phyloP scores from a whole-genome alignment of 2,113 vertebrate genomes.

The Puma concolor region DNA sequence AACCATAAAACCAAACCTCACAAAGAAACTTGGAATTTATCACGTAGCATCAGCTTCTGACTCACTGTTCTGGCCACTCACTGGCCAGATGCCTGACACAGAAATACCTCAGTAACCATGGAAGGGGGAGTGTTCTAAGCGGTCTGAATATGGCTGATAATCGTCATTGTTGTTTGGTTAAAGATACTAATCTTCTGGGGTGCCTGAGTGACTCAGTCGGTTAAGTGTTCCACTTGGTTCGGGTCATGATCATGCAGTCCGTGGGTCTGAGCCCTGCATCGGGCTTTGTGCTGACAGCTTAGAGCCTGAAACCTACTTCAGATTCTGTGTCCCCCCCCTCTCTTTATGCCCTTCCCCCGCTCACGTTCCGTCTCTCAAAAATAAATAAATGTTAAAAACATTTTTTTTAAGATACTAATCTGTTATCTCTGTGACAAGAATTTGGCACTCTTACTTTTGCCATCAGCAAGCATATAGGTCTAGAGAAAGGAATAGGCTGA shows the following conservation, averaged over 20 bases:
- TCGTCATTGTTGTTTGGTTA: neutral
- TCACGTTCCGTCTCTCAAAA: too few species aligned
- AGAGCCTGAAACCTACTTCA: too few species aligned
- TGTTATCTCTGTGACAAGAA: neutral
- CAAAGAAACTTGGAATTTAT: neutral
- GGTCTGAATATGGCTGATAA: neutral
- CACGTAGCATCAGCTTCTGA: neutral
- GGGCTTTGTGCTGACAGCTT: too few species aligned
- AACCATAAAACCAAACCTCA: slow-evolving; percentile 19
- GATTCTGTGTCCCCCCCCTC: too few species aligned
- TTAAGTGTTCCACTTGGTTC: too few species aligned
- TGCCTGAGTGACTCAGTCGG: too few species aligned
- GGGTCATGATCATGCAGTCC: too few species aligned
- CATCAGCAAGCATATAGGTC: neutral
- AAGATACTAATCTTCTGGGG: neutral
- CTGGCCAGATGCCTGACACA: neutral
- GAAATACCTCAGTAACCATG: neutral
- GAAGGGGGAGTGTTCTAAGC: neutral
- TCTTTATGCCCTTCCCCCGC: too few species aligned
- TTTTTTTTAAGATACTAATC: neutral
- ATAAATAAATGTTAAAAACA: too few species aligned
- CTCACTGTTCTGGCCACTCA: neutral
- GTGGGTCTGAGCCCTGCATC: too few species aligned
- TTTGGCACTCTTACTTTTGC: neutral
- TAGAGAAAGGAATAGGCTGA: neutral